These are phyloP conservation scores for Pontoporia blainvillei DNA, from an alignment of 2,113 vertebrate species.

Conservation along the genomic window DNA sequence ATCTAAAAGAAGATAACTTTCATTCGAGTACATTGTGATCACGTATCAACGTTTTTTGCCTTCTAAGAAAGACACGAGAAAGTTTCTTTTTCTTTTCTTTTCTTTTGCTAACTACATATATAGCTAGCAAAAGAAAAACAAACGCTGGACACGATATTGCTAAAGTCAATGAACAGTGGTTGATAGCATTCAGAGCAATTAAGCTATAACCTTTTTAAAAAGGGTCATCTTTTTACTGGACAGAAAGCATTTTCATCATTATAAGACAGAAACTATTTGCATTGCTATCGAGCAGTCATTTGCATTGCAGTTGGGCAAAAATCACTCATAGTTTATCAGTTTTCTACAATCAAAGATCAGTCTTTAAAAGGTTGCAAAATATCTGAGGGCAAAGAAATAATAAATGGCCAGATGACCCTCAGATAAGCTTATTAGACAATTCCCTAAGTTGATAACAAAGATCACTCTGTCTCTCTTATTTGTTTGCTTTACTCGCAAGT, in stretches of 20 bases:
- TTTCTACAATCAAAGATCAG: background rate
- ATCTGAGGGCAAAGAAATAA: background rate
- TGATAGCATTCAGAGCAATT: background rate
- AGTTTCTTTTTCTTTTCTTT: no score
- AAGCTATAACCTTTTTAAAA: background rate
- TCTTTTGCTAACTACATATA: background rate
- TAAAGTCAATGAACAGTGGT: background rate
- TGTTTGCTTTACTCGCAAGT: background rate
- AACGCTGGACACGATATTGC: background rate
- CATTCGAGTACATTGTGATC: background rate
- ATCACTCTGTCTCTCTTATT: background rate
- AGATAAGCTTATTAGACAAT: background rate
- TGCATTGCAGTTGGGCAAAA: background rate
- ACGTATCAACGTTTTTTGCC: background rate
- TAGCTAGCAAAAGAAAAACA: background rate
- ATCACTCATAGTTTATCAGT: background rate
- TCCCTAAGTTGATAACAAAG: background rate
- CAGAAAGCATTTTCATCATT: background rate
- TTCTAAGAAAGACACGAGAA: background rate
- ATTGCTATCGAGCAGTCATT: background rate
- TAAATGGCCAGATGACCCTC: background rate
- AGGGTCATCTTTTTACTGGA: background rate
- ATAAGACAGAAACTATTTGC: background rate
- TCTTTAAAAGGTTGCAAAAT: background rate
- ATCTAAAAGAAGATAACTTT: background rate